These are phyloP conservation scores for Elanoides forficatus DNA, from an alignment of 2,113 vertebrate genomes.

Conservation along the genomic window DNA sequence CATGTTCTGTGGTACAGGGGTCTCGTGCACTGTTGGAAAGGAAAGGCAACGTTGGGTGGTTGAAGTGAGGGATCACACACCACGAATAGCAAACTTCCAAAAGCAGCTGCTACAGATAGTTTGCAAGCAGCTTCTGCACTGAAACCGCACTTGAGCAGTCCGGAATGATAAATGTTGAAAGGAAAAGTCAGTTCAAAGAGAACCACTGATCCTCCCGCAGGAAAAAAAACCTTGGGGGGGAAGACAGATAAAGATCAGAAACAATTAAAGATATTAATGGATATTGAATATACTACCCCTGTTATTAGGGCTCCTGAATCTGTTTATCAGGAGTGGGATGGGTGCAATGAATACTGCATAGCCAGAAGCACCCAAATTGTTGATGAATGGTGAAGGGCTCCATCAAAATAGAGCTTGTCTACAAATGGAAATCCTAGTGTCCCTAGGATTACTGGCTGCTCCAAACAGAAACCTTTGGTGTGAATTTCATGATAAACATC, in stretches of 20 bases:
- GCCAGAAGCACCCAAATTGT: conserved; percentile 5
- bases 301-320: conserved; percentile 13
- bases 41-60: neutral
- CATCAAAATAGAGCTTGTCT: neutral
- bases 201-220: neutral
- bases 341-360: neutral
- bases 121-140: neutral
- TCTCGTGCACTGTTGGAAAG: neutral
- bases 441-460: neutral
- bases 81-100: neutral
- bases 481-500: conserved; percentile 46
- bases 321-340: neutral
- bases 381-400: neutral
- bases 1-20: neutral
- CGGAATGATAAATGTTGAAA: neutral
- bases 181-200: conserved; percentile 51
- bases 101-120: neutral
- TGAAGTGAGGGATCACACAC: neutral
- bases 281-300: neutral
- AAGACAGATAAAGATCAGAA: conserved; percentile 35
- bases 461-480: neutral
- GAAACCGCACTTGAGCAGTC: neutral
- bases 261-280: conserved; percentile 38
- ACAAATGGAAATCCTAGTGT: neutral
- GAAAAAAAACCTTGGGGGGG: neutral